phyloP scores from a whole-genome alignment of 1,140 invertebrate species.

The Drosophila funebris region DNA sequence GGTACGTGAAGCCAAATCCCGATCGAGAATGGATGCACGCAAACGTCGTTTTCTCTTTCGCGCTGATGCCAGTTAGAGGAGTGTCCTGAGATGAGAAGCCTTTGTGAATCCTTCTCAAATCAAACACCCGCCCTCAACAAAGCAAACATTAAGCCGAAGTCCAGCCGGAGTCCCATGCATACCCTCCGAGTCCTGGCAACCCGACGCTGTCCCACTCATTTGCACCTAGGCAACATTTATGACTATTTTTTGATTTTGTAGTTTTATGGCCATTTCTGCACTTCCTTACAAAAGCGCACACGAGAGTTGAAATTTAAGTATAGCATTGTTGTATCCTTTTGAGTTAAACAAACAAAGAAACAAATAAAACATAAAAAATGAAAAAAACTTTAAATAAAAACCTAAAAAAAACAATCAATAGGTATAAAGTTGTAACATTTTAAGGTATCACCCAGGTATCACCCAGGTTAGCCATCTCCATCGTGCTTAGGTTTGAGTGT shows the following conservation, averaged over 20 bases:
- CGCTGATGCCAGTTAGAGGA: slow-evolving; percentile 73
- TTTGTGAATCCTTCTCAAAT: slow-evolving; percentile 14
- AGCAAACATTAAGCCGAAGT: slow-evolving; percentile 30
- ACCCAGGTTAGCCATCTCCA: slow-evolving; percentile 45
- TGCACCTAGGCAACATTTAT: slow-evolving; percentile 58
- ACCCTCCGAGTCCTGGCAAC: slow-evolving; percentile 24
- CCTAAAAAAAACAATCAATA: not conserved
- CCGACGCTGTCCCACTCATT: slow-evolving; percentile 53
- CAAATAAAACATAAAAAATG: slow-evolving; percentile 38
- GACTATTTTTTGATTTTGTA: slow-evolving; percentile 60
- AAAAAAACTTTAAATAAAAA: slow-evolving; percentile 49
- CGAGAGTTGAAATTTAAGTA: slow-evolving; percentile 69
- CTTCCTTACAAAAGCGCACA: slow-evolving; percentile 24
- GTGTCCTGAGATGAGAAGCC: not conserved
- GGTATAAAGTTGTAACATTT: not conserved
- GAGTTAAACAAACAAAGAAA: slow-evolving; percentile 35
- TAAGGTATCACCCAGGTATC: not conserved
- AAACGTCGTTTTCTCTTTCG: slow-evolving; percentile 82
- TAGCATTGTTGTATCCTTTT: slow-evolving; percentile 64
- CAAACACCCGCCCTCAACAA: slow-evolving; percentile 27
- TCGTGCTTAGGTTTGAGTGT: slow-evolving; percentile 77
- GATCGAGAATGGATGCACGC: slow-evolving; percentile 71
- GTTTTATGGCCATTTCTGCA: slow-evolving; percentile 66
- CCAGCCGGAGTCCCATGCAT: slow-evolving; percentile 7
- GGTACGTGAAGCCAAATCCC: slow-evolving; percentile 25